Evolutionary conservation across 2,113 vertebrate species (phyloP).

Genomic region (Tiliqua scincoides): DNA sequence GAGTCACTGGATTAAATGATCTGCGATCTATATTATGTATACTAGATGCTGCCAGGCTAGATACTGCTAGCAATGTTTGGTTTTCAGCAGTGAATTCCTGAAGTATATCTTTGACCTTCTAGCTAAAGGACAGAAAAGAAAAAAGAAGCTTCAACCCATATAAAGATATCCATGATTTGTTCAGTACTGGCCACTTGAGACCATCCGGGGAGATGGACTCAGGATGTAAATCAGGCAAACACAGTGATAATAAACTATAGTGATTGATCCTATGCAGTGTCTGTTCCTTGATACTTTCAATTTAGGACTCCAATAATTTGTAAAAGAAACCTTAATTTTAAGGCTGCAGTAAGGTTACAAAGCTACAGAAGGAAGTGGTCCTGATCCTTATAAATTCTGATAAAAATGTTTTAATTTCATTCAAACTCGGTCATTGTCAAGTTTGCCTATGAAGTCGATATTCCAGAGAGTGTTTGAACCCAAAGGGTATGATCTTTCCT

Average conservation of each 20-base stretch:
- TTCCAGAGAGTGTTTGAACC: not conserved
- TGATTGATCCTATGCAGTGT: not conserved
- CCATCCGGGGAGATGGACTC: not conserved
- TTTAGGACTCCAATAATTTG: not conserved
- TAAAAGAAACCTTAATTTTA: not conserved
- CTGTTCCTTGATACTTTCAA: not conserved
- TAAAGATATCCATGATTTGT: not conserved
- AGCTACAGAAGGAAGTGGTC: too few relatives aligned
- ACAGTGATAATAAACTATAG: not conserved
- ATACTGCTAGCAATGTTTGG: not conserved
- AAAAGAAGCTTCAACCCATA: not conserved
- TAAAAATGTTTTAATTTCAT: not conserved
- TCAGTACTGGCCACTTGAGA: not conserved
- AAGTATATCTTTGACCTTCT: not conserved
- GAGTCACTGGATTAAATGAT: not conserved
- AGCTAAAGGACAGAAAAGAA: not conserved
- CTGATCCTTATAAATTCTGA: too few relatives aligned
- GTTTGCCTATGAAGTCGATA: not conserved
- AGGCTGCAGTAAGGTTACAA: not conserved
- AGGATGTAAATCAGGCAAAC: not conserved
- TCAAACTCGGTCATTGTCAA: not conserved
- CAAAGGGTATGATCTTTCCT: not conserved
- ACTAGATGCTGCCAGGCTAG: not conserved
- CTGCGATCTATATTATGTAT: not conserved
- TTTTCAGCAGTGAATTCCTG: not conserved